Conservation (phyloP, 2,888 invertebrate species). For the Nemotelus nigrinus region DNA sequence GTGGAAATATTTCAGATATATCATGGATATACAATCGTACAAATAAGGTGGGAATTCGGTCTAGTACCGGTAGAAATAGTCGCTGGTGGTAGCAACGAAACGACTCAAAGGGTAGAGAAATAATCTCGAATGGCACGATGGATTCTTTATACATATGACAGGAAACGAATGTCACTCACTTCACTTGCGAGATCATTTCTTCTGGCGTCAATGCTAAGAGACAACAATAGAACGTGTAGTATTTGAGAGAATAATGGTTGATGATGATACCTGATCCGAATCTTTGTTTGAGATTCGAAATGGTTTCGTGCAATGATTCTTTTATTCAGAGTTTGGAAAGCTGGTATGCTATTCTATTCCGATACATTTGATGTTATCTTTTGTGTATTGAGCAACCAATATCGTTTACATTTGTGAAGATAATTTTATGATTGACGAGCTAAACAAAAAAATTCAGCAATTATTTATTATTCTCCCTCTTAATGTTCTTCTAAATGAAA, state of each 20-base stretch:
- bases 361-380: background rate
- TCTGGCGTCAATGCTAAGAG: slow-evolving; percentile 17
- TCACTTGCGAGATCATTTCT: slow-evolving; percentile 20
- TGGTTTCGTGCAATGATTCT: slow-evolving; percentile 25
- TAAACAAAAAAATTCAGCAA: too few species aligned
- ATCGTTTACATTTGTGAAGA: too few species aligned
- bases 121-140: background rate
- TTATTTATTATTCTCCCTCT: too few species aligned
- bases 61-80: background rate
- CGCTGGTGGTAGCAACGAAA: background rate
- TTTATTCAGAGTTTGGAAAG: background rate
- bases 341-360: background rate
- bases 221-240: slow-evolving; percentile 11
- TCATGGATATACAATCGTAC: slow-evolving; percentile 2
- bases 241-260: background rate
- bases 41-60: slow-evolving; percentile 15
- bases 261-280: slow-evolving; percentile 4
- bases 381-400: too few species aligned
- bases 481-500: too few species aligned
- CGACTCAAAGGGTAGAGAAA: background rate
- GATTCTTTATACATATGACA: slow-evolving; percentile 22
- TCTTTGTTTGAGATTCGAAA: background rate
- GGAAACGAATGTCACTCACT: slow-evolving; percentile 34
- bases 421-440: too few species aligned
- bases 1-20: slow-evolving; percentile 13